These are phyloP conservation scores for Poeciliopsis prolifica DNA, from an alignment of 2,113 vertebrate species.

Conservation along the genomic window DNA sequence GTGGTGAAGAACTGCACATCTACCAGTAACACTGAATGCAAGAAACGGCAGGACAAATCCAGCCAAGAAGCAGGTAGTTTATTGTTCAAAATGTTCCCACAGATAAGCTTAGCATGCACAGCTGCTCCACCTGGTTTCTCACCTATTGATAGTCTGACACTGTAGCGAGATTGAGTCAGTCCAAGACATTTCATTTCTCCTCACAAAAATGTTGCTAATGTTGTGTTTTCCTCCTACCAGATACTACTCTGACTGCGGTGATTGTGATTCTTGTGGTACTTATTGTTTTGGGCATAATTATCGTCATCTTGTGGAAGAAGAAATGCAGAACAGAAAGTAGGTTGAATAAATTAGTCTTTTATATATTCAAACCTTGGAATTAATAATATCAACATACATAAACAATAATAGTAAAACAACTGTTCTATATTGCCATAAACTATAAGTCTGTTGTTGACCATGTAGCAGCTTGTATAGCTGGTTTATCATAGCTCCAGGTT, in stretches of 20 bases:
- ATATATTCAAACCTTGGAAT: no score
- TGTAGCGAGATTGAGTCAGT: no score
- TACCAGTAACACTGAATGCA: conserved; percentile 64
- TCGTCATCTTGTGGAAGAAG: not conserved
- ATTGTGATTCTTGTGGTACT: not conserved
- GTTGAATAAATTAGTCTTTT: no score
- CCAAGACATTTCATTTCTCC: not conserved
- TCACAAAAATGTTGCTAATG: not conserved
- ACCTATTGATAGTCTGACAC: no score
- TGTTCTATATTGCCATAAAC: no score
- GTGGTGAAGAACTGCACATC: conserved; percentile 68
- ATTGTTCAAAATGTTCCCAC: not conserved
- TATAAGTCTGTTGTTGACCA: no score
- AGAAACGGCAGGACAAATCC: conserved; percentile 18
- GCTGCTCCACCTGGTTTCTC: not conserved
- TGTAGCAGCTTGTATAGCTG: no score
- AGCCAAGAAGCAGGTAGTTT: conserved; percentile 24
- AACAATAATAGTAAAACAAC: no score
- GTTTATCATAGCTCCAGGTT: no score
- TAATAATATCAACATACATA: no score
- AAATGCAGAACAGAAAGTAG: not conserved
- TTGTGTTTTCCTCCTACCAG: not conserved
- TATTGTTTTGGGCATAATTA: not conserved
- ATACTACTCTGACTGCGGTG: not conserved
- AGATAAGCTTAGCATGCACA: not conserved